phyloP scores from a whole-genome alignment of 2,888 invertebrate genomes.

The Escarpia spicata region DNA sequence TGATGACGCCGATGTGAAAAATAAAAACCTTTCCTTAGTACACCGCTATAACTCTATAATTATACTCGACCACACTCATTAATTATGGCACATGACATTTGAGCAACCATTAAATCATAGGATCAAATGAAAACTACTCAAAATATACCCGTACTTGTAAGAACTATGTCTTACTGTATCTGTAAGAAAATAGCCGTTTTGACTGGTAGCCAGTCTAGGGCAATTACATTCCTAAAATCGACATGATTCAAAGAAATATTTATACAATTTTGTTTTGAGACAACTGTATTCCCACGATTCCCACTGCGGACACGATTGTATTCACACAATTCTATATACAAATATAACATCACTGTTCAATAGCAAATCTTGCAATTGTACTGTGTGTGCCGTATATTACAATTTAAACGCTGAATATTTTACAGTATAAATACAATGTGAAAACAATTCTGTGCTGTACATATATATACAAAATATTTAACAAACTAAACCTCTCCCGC shows the following conservation, averaged over 20 bases:
- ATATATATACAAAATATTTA: not conserved
- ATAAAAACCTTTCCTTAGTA: not conserved
- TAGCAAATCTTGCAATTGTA: slow-evolving; percentile 16
- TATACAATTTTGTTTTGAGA: not conserved
- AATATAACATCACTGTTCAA: not conserved
- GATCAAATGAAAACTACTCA: not conserved
- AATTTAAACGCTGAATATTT: not conserved
- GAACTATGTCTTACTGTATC: not conserved
- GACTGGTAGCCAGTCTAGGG: not conserved
- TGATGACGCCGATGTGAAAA: slow-evolving; percentile 3
- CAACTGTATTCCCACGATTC: not conserved
- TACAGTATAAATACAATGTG: slow-evolving; percentile 11
- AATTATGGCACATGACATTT: not conserved
- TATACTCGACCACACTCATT: not conserved
- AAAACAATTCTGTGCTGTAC: not conserved
- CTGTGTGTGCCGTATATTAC: not conserved
- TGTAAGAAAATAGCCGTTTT: not conserved
- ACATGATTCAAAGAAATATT: not conserved
- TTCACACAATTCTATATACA: slow-evolving; percentile 1
- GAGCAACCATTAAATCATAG: not conserved
- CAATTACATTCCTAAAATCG: not conserved
- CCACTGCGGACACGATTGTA: not conserved
- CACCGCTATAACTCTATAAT: not conserved
- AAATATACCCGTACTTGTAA: slow-evolving; percentile 13
- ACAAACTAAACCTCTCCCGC: not conserved